Evolutionary conservation across 2,888 invertebrate species (phyloP), one percentile per base, ranked within the genome.

Genomic region (Tiliacea citrago): DNA sequence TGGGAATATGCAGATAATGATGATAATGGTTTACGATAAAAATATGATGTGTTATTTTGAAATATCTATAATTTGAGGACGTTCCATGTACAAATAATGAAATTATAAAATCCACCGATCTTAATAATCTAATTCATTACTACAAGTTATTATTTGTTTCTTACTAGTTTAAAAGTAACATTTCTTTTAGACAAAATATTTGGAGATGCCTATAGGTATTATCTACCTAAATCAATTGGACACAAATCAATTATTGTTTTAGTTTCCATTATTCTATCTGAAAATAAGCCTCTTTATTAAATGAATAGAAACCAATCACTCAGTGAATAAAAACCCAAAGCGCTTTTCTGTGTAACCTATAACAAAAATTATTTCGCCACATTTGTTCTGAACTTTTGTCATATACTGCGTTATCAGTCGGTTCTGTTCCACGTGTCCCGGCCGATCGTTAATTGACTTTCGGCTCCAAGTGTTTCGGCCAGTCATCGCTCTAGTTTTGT

Each of bases 401-500:
- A 35, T 90, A 73, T 92, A 90, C 93, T 91, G 86, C 75, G 86
- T 82, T 88, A 91, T 90, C 89, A 89, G 88, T 87, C 68, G 87
- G 91, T 88, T 91, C 86, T 90, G 92, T 91, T 92, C 94, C 94
- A 94, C 95, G 94, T 93, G 94, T 92, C 86, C 86, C 90, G 89
- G 88, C 89, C 91, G 90, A 80, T 91, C 92, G 94, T 95, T 96
- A 96, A 96, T 96, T 96, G 96, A 94, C 95, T 96, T 93, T 94
- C 90, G 93, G 94, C 92, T 91, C 93, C 91, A 92, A 93, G 91
- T 92, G 93, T 94, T 95, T 94, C 92, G 94, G 92, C 93, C 94
- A 96, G 96, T 96, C 96, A 96, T 95, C 94, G 93, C 90, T 94
- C 94, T 94, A 95, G 95, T 95, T 95, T 94, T 94, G 92, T 94